phyloP scores from a whole-genome alignment of 2,888 invertebrate genomes.

The Aricia artaxerxes region DNA sequence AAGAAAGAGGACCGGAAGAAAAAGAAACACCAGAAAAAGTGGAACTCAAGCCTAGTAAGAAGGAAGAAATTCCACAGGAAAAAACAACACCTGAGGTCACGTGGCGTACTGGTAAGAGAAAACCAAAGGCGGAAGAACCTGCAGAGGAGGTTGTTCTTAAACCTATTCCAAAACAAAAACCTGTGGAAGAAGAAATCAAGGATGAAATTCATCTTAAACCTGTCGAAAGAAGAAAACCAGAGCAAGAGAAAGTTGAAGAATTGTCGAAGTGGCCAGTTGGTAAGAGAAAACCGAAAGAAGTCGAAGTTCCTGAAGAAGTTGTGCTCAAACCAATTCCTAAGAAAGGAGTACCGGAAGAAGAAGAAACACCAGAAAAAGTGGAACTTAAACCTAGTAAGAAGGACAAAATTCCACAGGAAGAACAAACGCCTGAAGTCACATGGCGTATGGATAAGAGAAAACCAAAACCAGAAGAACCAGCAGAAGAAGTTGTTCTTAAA shows the following conservation, averaged over 20 bases:
- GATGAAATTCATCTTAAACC: slow-evolving; percentile 48
- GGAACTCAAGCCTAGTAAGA: slow-evolving; percentile 48
- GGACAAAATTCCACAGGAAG: slow-evolving; percentile 55
- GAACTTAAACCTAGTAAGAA: slow-evolving; percentile 51
- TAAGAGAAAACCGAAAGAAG: slow-evolving; percentile 38
- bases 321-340: slow-evolving; percentile 54
- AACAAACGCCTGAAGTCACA: slow-evolving; percentile 46
- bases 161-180: slow-evolving; percentile 58
- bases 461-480: slow-evolving; percentile 59
- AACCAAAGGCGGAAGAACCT: slow-evolving; percentile 51
- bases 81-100: slow-evolving; percentile 42
- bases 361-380: slow-evolving; percentile 56
- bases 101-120: slow-evolving; percentile 55
- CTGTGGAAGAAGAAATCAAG: slow-evolving; percentile 48
- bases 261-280: slow-evolving; percentile 57
- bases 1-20: slow-evolving; percentile 45
- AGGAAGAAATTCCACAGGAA: slow-evolving; percentile 54
- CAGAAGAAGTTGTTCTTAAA: slow-evolving; percentile 74
- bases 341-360: slow-evolving; percentile 50
- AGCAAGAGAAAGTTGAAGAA: slow-evolving; percentile 60
- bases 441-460: slow-evolving; percentile 54
- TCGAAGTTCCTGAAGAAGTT: slow-evolving; percentile 43
- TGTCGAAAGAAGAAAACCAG: slow-evolving; percentile 52
- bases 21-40: slow-evolving; percentile 52
- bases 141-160: slow-evolving; percentile 65